Conservation (phyloP, 2,113 vertebrate species). For the Pollachius pollachius region DNA sequence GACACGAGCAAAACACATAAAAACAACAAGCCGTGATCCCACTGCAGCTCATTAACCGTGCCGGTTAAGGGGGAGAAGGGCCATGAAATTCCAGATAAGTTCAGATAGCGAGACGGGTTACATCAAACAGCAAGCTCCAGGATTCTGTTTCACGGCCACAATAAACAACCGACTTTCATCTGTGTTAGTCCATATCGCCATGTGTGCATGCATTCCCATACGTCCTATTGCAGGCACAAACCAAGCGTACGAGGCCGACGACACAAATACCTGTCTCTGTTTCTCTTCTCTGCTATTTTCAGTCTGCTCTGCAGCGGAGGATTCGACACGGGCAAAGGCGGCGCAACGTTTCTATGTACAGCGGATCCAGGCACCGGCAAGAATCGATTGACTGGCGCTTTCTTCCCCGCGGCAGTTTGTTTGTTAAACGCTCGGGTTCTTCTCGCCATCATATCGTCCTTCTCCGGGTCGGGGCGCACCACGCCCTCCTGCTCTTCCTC, state of each 20-base stretch:
- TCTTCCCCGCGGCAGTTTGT: conserved; percentile 12
- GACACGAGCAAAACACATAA: background rate
- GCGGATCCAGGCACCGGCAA: conserved; percentile 67
- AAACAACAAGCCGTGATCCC: background rate
- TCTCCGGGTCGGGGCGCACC: conserved; percentile 66
- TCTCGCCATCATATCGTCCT: conserved; percentile 80
- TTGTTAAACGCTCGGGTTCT: conserved; percentile 69
- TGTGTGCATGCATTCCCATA: background rate
- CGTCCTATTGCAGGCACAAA: conserved; percentile 5
- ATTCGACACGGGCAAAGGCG: conserved; percentile 23
- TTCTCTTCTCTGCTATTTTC: conserved; percentile 30
- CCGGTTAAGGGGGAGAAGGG: conserved; percentile 20
- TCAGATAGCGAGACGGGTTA: conserved; percentile 3
- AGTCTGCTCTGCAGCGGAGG: conserved; percentile 26
- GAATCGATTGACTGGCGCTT: conserved; percentile 45
- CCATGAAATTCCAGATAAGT: conserved; percentile 14
- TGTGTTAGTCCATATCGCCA: conserved; percentile 14
- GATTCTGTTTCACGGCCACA: background rate
- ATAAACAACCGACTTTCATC: background rate
- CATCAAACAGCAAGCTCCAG: conserved; percentile 9
- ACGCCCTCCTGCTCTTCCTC: conserved; percentile 37
- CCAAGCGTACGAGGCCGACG: background rate
- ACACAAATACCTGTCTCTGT: conserved; percentile 59
- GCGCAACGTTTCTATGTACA: conserved; percentile 42
- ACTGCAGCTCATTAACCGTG: conserved; percentile 6